These are phyloP conservation scores for Drosophila buzzatii DNA, from an alignment of 2,888 invertebrate species.

Conservation along the genomic window DNA sequence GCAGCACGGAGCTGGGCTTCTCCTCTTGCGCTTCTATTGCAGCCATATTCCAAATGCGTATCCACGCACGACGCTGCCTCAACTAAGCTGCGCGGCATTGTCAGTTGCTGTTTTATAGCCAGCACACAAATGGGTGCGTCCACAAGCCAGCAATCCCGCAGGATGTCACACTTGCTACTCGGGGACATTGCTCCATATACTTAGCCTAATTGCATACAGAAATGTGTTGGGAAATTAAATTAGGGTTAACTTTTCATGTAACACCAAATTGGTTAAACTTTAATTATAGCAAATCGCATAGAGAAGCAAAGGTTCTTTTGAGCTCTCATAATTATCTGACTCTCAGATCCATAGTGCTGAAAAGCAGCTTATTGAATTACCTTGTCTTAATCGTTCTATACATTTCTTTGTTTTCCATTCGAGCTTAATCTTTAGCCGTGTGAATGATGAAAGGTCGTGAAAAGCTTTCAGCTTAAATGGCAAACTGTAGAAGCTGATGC, in stretches of 20 bases:
- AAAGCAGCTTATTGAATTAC: too few relatives aligned
- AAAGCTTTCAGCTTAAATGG: too few relatives aligned
- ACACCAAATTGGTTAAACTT: slow-evolving; percentile 1
- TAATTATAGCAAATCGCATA: background rate
- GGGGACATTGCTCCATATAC: slow-evolving; percentile 37
- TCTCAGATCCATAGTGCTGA: too few relatives aligned
- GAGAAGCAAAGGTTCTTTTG: too few relatives aligned
- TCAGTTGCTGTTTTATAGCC: slow-evolving; percentile 61
- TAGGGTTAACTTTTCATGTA: background rate
- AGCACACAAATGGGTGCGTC: slow-evolving; percentile 43
- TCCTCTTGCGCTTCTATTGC: slow-evolving; percentile 23
- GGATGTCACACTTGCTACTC: slow-evolving; percentile 37
- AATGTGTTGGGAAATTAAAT: slow-evolving; percentile 8
- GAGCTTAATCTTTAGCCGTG: too few relatives aligned
- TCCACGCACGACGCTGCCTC: slow-evolving; percentile 20
- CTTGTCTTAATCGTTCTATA: too few relatives aligned
- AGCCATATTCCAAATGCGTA: slow-evolving; percentile 31
- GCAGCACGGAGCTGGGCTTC: slow-evolving; percentile 54
- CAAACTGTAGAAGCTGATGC: background rate
- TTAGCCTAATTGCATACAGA: slow-evolving; percentile 48
- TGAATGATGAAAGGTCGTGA: too few relatives aligned
- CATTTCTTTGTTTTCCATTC: too few relatives aligned
- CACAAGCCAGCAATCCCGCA: slow-evolving; percentile 39
- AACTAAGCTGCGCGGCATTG: slow-evolving; percentile 49
- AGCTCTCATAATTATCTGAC: too few relatives aligned